phyloP scores from a whole-genome alignment of 2,888 invertebrate genomes.

The Malthinus flaveolus region DNA sequence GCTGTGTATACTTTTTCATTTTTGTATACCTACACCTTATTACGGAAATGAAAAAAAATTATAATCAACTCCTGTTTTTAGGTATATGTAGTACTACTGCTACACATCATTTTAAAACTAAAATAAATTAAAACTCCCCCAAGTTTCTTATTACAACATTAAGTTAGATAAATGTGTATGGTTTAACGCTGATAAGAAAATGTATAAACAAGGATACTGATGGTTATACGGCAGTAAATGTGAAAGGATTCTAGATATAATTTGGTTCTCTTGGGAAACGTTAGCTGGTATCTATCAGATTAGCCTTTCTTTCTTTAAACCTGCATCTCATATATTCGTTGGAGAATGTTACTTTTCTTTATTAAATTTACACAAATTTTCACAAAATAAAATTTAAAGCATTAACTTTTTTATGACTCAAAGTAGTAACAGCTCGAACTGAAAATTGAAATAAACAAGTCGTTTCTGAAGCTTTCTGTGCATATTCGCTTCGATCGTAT shows the following conservation, averaged over 20 bases:
- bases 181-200: constrained; percentile 12
- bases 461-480: too few relatives aligned
- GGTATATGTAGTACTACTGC: too few relatives aligned
- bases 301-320: constrained; percentile 15
- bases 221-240: constrained; percentile 13
- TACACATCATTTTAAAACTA: too few relatives aligned
- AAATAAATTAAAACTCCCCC: too few relatives aligned
- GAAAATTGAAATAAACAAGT: too few relatives aligned
- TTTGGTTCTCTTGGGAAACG: constrained; percentile 17
- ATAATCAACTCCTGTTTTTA: too few relatives aligned
- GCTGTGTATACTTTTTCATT: too few relatives aligned
- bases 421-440: too few relatives aligned
- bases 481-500: too few relatives aligned
- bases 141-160: not conserved
- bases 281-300: constrained; percentile 26
- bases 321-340: constrained; percentile 12
- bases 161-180: constrained; percentile 12
- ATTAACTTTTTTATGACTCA: not conserved
- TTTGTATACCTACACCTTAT: too few relatives aligned
- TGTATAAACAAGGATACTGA: constrained; percentile 22
- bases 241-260: constrained; percentile 17
- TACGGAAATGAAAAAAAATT: too few relatives aligned
- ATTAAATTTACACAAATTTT: too few relatives aligned
- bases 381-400: not conserved
- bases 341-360: not conserved